Evolutionary conservation across 2,113 vertebrate species (phyloP).

Genomic region (Romanogobio albipinnatus): DNA sequence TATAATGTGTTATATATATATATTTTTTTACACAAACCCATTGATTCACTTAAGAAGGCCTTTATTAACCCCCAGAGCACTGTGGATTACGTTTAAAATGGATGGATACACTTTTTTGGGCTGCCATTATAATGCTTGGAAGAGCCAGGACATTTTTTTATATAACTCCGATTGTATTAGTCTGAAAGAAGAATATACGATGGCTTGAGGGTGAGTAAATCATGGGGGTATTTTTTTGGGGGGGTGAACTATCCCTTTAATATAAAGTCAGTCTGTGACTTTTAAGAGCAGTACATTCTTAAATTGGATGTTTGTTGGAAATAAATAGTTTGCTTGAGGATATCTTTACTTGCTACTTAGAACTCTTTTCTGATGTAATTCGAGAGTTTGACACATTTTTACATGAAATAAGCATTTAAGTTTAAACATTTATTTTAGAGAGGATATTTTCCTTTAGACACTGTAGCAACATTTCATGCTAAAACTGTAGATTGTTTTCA

Average conservation of each 20-base stretch:
- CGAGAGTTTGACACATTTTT: neutral
- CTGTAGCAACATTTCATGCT: neutral
- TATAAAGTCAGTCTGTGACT: neutral
- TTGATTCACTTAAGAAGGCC: no score
- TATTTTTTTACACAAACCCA: no score
- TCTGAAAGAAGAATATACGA: no score
- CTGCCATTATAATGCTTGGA: no score
- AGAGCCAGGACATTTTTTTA: no score
- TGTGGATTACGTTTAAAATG: no score
- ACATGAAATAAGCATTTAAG: neutral
- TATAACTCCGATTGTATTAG: no score
- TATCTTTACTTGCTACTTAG: neutral
- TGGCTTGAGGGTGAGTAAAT: no score
- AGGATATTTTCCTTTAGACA: neutral
- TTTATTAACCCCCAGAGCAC: no score
- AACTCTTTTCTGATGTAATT: neutral
- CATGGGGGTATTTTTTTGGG: no score
- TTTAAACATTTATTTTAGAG: neutral
- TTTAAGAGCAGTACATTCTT: neutral
- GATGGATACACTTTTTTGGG: no score
- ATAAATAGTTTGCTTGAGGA: neutral
- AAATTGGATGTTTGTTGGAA: neutral
- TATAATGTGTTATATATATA: no score
- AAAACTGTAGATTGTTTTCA: neutral
- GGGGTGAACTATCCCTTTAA: neutral